Base-by-base conservation (phyloP, 2,888 invertebrate species). In the Germaria angustata region DNA sequence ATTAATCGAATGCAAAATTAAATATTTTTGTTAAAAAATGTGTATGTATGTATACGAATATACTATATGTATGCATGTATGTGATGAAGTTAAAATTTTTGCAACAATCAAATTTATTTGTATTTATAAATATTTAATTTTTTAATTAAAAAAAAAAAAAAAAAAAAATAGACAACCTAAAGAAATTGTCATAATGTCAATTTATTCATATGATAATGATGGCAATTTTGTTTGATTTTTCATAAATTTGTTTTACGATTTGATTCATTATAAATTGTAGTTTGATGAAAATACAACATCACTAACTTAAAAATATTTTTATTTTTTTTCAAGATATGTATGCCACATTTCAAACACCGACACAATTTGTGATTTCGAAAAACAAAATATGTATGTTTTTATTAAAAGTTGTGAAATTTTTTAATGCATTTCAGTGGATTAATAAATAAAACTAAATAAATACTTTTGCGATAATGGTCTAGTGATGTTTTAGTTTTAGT, bases 371-470 rank as follows among this genome's bases (percentile, higher is more conserved):
- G n/a, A n/a, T n/a, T n/a, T n/a, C n/a, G n/a, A n/a, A n/a, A n/a
- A n/a, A n/a, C n/a, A n/a, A n/a, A n/a, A 28, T 28, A 28, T 28
- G 3, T 28, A 55, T 53, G 15, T 55, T 75, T 73, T 36, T 57
- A 41, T 53, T 44, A 34, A n/a, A 68, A 76, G 15, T 76, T 66
- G 36, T 57, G 76, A 20, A 57, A 76, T 57, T 68, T 59, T 44
- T 66, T 11, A 57, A 57, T 46, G 44, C 65, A 65, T 15, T 72
- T 13, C 28, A 15, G n/a, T n/a, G n/a, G n/a, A n/a, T n/a, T n/a
- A n/a, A n/a, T n/a, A n/a, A n/a, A n/a, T n/a, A n/a, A n/a, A n/a
- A n/a, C n/a, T n/a, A n/a, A n/a, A n/a, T n/a, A n/a, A n/a, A n/a
- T n/a, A n/a, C n/a, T n/a, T n/a, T n/a, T n/a, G n/a, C 44, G 20